Evolutionary conservation across 23 tunicate species (phyloP).

Genomic region (Ascidia mentula): DNA sequence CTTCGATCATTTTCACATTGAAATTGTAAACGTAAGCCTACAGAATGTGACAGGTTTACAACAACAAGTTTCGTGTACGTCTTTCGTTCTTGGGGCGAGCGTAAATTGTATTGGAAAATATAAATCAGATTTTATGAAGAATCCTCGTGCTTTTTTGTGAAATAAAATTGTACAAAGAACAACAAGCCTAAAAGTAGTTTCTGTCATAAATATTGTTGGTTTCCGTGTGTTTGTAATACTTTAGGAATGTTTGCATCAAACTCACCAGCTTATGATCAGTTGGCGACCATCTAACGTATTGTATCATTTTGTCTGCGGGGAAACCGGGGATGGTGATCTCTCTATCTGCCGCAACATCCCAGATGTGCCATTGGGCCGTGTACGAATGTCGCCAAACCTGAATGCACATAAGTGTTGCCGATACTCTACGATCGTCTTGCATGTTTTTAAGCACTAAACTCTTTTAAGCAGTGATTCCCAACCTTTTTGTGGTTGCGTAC

Average conservation of each 20-base stretch:
- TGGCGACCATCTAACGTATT: conserved; percentile 83
- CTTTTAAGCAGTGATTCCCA: no score
- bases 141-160: no score
- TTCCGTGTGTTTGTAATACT: no score
- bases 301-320: conserved; percentile 48
- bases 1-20: conserved; percentile 38
- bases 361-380: conserved; percentile 66
- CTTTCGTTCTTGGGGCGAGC: neutral
- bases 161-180: no score
- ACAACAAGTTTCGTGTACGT: neutral
- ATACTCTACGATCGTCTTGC: no score
- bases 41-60: neutral
- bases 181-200: no score
- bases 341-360: conserved; percentile 19
- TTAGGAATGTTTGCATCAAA: no score
- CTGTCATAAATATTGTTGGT: no score
- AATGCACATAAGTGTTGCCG: neutral
- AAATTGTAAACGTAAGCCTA: conserved; percentile 76
- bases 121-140: no score
- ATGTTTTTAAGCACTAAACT: no score
- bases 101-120: no score
- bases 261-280: conserved; percentile 59
- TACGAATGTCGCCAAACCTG: conserved; percentile 97
- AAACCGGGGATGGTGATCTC: conserved; percentile 14
- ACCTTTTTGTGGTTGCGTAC: no score